phyloP scores from a whole-genome alignment of 2,113 vertebrate species.

The Ctenomys sociabilis region DNA sequence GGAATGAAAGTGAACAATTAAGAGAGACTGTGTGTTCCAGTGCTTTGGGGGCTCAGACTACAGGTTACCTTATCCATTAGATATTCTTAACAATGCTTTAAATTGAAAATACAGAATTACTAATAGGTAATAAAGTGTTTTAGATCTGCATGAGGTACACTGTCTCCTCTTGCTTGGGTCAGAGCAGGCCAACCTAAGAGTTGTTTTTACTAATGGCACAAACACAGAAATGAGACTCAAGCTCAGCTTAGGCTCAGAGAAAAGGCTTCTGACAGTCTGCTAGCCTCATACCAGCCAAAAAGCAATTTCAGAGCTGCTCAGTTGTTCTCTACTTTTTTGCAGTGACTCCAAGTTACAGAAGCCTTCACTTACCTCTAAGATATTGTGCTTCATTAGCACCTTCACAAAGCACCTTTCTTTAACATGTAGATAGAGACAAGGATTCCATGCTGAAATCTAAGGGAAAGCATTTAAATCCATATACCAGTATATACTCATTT shows the following conservation, averaged over 20 bases:
- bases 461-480: conserved; percentile 47
- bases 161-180: not conserved
- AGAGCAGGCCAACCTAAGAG: not conserved
- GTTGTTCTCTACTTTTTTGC: not conserved
- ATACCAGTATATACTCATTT: conserved; percentile 49
- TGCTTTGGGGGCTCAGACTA: not conserved
- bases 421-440: conserved; percentile 56
- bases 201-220: not conserved
- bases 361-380: not conserved
- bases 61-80: not conserved
- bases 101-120: conserved; percentile 13
- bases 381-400: not conserved
- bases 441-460: conserved; percentile 69
- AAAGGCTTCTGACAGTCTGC: not conserved
- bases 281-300: not conserved
- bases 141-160: not conserved
- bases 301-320: not conserved
- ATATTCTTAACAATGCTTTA: not conserved
- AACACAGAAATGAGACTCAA: not conserved
- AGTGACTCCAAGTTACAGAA: not conserved
- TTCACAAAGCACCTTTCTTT: conserved; percentile 57
- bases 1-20: conserved; percentile 47
- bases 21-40: not conserved
- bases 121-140: conserved; percentile 8
- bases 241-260: not conserved